Conservation (phyloP, 2,113 vertebrate genomes). For the Gymnarchus niloticus region DNA sequence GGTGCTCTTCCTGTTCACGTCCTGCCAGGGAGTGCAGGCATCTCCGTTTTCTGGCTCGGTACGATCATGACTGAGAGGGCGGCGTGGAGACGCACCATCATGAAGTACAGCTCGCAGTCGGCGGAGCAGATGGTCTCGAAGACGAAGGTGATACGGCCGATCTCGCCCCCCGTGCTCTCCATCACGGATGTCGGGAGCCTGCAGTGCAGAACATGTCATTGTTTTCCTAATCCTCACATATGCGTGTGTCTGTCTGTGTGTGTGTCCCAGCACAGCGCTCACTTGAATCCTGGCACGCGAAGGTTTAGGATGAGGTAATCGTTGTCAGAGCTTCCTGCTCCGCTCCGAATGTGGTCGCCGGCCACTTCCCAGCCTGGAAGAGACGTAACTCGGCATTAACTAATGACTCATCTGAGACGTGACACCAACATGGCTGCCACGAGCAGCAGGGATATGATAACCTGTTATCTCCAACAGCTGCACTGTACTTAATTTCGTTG, state of each 20-base stretch:
- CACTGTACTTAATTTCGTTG: too few species aligned
- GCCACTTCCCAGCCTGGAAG: constrained; percentile 88
- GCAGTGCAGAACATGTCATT: neutral
- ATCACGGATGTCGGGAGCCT: constrained; percentile 83
- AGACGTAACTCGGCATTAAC: neutral
- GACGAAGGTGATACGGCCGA: constrained; percentile 85
- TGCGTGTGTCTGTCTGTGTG: neutral
- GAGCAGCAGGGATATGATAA: neutral
- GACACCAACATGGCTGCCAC: neutral
- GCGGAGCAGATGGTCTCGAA: constrained; percentile 86
- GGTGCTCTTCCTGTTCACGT: constrained; percentile 85
- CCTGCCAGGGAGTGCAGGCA: constrained; percentile 59
- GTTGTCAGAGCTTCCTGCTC: constrained; percentile 86
- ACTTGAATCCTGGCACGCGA: constrained; percentile 93
- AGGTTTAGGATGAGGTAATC: constrained; percentile 95
- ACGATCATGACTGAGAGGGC: neutral
- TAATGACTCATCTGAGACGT: neutral
- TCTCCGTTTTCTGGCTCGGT: neutral
- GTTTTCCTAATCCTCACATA: neutral
- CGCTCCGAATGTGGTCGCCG: constrained; percentile 84
- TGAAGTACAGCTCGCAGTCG: constrained; percentile 95
- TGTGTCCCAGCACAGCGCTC: constrained; percentile 42
- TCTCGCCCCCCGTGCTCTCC: constrained; percentile 72
- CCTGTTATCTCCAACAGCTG: too few species aligned
- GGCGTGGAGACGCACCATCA: constrained; percentile 76